phyloP scores from a whole-genome alignment of 1,140 invertebrate species.

The Drosophila fuyamai region DNA sequence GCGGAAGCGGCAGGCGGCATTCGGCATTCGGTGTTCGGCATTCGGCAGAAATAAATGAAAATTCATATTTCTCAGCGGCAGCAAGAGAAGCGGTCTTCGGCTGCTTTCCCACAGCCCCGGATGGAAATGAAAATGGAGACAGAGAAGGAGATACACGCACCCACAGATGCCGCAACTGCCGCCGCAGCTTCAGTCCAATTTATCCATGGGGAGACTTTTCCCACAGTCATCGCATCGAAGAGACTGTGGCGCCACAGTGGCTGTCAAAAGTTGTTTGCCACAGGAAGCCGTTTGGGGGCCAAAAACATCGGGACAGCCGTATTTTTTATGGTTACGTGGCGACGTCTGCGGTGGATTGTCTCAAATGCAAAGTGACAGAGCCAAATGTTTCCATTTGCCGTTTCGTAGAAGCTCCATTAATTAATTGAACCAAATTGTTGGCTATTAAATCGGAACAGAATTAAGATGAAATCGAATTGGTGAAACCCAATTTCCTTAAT shows the following conservation, averaged over 20 bases:
- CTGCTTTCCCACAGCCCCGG: constrained; percentile 57
- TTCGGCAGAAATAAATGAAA: constrained; percentile 72
- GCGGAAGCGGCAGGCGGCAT: constrained; percentile 62
- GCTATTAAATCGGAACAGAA: constrained; percentile 14
- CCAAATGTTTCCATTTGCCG: constrained; percentile 32
- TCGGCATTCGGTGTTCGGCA: constrained; percentile 12
- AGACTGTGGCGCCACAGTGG: constrained; percentile 56
- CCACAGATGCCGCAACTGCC: constrained; percentile 50
- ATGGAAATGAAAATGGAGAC: constrained; percentile 4
- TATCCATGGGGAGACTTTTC: constrained; percentile 45
- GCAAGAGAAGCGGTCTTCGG: constrained; percentile 12
- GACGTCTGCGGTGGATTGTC: constrained; percentile 34
- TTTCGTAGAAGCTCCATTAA: constrained; percentile 24
- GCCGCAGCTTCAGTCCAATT: constrained; percentile 14
- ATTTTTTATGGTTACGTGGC: constrained; percentile 38
- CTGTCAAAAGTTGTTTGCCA: constrained; percentile 67
- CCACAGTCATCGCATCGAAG: constrained; percentile 40
- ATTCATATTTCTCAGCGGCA: constrained; percentile 45
- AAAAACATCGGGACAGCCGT: neutral
- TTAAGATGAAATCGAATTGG: neutral
- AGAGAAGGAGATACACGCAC: constrained; percentile 50
- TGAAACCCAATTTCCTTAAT: neutral
- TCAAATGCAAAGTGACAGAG: constrained; percentile 63
- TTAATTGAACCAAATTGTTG: constrained; percentile 26
- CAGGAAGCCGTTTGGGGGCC: constrained; percentile 53